Evolutionary conservation across 2,113 vertebrate genomes (phyloP), one percentile per base, ranked within the genome.

Genomic region (Pleuronectes platessa): DNA sequence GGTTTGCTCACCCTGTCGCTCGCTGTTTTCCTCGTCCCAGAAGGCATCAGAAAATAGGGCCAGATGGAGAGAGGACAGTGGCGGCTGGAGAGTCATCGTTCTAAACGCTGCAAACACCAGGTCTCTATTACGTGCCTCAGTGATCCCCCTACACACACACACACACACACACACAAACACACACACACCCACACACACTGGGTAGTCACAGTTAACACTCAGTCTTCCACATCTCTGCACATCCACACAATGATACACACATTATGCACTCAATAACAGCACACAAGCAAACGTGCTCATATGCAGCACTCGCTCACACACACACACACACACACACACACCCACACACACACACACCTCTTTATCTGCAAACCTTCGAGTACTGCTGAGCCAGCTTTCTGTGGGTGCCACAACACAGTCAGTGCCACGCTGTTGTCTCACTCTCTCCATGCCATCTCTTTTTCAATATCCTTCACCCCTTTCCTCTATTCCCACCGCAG

Each of bases 121-220:
- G 83, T 91, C 84, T 90, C 87, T 72, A 86, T 91, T 91, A 88
- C 53, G 56, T 79, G 88, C 79, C 83, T 82, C 81, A 81, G 56
- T 78, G 76, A 81, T 56, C 67, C 68, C 77, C 61, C 49, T 20
- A 8, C 35, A 8, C 9, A 37, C 35, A 37, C 35, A 37, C 8
- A 66, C 83, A 81, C 76, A 72, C 37, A 78, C 75, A 79, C 73
- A 80, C n/a, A 8, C 31, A 7, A 7, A 35, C 58, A 60, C 26
- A 60, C 26, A 20, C 58, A 31, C 58, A 60, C 58, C 10, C 60
- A 37, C 35, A 37, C 20, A 63, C 61, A 74, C 68, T 21, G 23
- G 70, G 69, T 53, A 72, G 47, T 75, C 79, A 64, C 74, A 76
- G 54, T 70, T 78, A 59, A 56, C 49, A 78, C 51, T 63, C 81